Conservation (phyloP, 2,113 vertebrate species). For the Labeo rohita region DNA sequence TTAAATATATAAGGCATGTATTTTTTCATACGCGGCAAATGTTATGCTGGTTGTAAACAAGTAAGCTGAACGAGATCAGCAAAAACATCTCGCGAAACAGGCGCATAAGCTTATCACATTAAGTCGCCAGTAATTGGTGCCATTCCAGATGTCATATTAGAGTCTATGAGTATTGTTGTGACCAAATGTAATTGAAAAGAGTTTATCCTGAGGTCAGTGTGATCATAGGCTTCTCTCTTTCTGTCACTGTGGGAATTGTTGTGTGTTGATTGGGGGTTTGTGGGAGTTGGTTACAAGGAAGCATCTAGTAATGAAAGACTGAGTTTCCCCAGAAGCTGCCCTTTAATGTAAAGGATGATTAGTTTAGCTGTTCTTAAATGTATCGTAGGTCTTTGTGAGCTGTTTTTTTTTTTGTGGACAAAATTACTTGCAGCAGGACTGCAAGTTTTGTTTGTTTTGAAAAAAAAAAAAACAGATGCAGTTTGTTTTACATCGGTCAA, state of each 20-base stretch:
- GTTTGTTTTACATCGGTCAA: conserved; percentile 5
- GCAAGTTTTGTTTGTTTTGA: conserved; percentile 9
- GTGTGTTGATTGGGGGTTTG: neutral
- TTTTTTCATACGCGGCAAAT: conserved; percentile 21
- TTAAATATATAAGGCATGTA: conserved; percentile 5
- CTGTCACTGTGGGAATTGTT: conserved; percentile 2
- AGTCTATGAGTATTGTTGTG: conserved; percentile 19
- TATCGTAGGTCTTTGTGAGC: conserved; percentile 1
- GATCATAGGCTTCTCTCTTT: conserved; percentile 4
- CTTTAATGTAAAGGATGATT: neutral
- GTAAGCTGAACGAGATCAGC: conserved; percentile 29
- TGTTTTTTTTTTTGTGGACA: conserved; percentile 2
- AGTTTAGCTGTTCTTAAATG: conserved; percentile 22
- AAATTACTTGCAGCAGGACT: conserved; percentile 52
- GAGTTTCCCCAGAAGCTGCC: neutral
- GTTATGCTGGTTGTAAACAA: neutral
- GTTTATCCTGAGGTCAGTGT: conserved; percentile 19
- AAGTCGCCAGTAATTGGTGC: neutral
- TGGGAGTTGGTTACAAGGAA: conserved; percentile 25
- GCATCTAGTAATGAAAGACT: conserved; percentile 3
- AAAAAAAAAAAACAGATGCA: neutral
- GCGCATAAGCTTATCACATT: conserved; percentile 26
- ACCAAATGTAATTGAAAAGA: conserved; percentile 17
- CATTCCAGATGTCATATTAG: conserved; percentile 20
- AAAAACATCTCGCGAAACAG: conserved; percentile 27